Percentiles rank a stretch among this genome's conserved stretches.
Conservation (phyloP, 2,797 vertebrate genomes). For the Xenops minutus region DNA sequence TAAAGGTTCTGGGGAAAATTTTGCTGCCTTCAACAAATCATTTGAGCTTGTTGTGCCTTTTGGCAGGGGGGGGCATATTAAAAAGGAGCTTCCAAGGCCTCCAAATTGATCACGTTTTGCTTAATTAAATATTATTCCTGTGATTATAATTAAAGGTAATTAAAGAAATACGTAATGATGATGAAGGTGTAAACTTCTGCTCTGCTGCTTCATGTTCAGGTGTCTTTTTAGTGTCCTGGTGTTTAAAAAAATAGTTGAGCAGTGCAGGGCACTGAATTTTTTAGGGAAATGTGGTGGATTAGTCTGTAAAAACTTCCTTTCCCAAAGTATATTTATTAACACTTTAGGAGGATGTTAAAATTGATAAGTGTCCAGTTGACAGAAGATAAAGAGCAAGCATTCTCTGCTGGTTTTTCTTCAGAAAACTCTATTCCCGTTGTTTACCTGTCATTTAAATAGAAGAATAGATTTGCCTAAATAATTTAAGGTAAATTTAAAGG, state of each 20-base stretch:
- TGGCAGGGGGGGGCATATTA: fast-evolving
- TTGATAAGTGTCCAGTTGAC: neutral
- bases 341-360: neutral
- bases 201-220: neutral
- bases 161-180: neutral
- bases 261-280: neutral
- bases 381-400: neutral
- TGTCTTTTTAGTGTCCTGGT: neutral
- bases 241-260: neutral
- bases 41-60: neutral
- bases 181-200: neutral
- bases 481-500: neutral
- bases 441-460: fast-evolving
- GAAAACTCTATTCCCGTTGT: neutral
- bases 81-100: neutral
- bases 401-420: neutral
- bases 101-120: neutral
- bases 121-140: neutral
- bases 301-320: neutral
- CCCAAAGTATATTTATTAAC: neutral
- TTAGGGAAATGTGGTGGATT: neutral
- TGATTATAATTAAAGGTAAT: neutral
- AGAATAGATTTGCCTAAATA: neutral
- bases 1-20: neutral
- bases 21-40: neutral